Base-by-base conservation (phyloP, 2,888 invertebrate species). In the Mythimna loreyi region DNA sequence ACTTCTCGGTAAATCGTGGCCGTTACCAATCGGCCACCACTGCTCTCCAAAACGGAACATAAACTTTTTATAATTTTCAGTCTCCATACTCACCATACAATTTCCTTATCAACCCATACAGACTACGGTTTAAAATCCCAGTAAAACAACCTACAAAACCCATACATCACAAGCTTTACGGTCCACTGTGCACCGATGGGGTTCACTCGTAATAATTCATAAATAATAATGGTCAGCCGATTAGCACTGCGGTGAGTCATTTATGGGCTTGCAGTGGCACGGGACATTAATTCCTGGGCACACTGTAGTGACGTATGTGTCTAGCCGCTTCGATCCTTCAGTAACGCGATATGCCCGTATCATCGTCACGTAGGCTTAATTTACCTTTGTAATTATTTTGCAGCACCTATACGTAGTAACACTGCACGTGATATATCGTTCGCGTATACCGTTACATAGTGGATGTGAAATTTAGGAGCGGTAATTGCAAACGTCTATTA, bases 281-380 rank as follows among this genome's bases (percentile, higher is more conserved):
- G 84, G 84, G 76, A 80, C 88, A 88, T 90, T 90, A 90, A 93
- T 92, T 91, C 88, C 85, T 85, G 87, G 83, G 73, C 78, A 89
- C 84, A 83, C 72, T 75, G 84, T 82, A 81, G 85, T 93, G 92
- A 92, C 90, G 90, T 89, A 92, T 92, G 92, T 75, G 94, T 94
- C 94, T 94, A 92, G 94, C 92, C 94, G 76, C 67, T 92, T 94
- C 93, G 93, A 93, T 92, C 91, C 87, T 81, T 80, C 78, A 70
- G 79, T 81, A 79, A 75, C 47, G 50, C 40, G 65, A 72, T 63
- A 76, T 61, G 25, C 43, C 16, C 40, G 58, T 61, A 43, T 59
- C 40, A 49, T 62, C 21, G 62, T 67, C 72, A 73, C 74, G 61
- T 66, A 75, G 67, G 80, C 71, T 77, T 67, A 65, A 55, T 67